Base-by-base conservation (phyloP, 2,113 vertebrate genomes). In the Calyptomena viridis region DNA sequence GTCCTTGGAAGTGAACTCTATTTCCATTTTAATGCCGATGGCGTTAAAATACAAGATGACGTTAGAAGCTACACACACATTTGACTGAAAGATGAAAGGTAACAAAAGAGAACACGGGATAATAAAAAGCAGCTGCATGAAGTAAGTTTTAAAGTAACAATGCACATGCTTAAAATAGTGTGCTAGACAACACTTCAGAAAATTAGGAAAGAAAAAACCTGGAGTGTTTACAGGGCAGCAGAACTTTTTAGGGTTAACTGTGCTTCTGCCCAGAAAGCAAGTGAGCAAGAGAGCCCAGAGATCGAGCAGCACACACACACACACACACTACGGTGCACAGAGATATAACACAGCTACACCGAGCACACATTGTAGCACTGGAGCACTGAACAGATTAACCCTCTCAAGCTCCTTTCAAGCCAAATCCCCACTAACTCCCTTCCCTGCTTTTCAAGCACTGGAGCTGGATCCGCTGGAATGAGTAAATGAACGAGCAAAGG, bases 201-300 rank as follows among this genome's bases (percentile, higher is more conserved):
- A 92, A 47, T 28, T 5, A 64, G 20, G 27, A 19, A 80, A 73
- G 62, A 69, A 73, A 92, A 87, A 49, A 20, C 3, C 0, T 30
- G 22, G 47, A 66, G n/a, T 8, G 14, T 40, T 90, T 74, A 44
- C 16, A 84, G 46, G 39, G 59, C 64, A 76, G 53, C 31, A 82
- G 80, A 92, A 87, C 58, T 27, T 87, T 52, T 50, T 33, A 89
- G 94, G 94, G 96, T 96, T 97, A 96, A 96, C 50, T 28, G 49
- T 53, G 81, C 77, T 89, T 83, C 39, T 0, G 0, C 52, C 47
- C 63, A 88, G 78, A 66, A 18, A 67, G 80, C 47, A 60, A 91
- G 47, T 14, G 39, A 79, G 52, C 52, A 53, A 46, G 46, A 80
- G 39, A 89, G 40, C 25, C 31, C 30, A 56, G 49, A 30, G 64